Conservation (phyloP, 2,888 invertebrate species). For the Clivina fossor region DNA sequence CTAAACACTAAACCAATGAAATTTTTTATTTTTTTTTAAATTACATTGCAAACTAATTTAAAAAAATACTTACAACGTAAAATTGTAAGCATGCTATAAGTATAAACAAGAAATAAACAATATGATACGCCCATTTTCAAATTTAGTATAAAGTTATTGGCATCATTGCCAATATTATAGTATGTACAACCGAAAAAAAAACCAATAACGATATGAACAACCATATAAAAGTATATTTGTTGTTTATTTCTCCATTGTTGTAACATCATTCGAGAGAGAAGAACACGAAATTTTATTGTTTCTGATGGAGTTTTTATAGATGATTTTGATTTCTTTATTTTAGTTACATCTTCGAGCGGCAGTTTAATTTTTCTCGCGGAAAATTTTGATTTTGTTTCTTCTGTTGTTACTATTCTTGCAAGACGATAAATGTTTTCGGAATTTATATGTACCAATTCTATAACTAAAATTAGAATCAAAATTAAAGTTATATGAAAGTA, state of each 20-base stretch:
- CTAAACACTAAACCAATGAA: too few relatives aligned
- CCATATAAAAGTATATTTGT: slow-evolving; percentile 59
- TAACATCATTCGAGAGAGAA: slow-evolving; percentile 58
- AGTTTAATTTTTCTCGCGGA: slow-evolving; percentile 11
- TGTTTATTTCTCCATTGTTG: slow-evolving; percentile 59
- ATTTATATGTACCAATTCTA: slow-evolving; percentile 51
- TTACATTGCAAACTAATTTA: background rate
- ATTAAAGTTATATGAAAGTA: background rate
- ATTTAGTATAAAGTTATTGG: slow-evolving; percentile 57
- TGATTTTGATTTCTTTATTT: slow-evolving; percentile 44
- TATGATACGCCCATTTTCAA: slow-evolving; percentile 64
- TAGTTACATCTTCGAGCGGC: slow-evolving; percentile 24
- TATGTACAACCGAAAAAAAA: slow-evolving; percentile 61
- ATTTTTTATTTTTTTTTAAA: too few relatives aligned
- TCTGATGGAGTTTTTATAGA: slow-evolving; percentile 60
- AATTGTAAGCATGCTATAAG: slow-evolving; percentile 63
- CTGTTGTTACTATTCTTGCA: slow-evolving; percentile 50
- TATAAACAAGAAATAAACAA: slow-evolving; percentile 66
- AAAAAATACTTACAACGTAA: slow-evolving; percentile 61
- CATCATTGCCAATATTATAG: slow-evolving; percentile 61
- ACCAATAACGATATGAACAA: slow-evolving; percentile 59
- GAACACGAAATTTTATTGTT: slow-evolving; percentile 57
- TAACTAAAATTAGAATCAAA: slow-evolving; percentile 48
- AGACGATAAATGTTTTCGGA: slow-evolving; percentile 47
- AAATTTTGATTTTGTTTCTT: slow-evolving; percentile 41